A percentile compares a stretch with the other conserved stretches of the same genome.
Evolutionary conservation across 2,797 vertebrate species (phyloP).

Genomic region (Neosilurus hyrtlii): DNA sequence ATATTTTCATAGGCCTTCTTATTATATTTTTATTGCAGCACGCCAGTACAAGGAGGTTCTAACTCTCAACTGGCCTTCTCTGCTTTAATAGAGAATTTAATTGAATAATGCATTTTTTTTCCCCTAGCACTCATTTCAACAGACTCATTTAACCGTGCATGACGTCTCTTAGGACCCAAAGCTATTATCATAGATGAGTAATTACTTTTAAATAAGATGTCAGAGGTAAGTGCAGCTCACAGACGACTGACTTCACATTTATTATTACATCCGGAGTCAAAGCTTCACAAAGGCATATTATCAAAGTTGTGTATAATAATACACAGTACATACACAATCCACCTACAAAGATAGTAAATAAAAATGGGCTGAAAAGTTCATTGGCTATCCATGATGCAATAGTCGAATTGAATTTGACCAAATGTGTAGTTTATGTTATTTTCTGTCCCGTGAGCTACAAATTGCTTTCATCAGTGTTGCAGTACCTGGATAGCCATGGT

Average conservation of each 20-base stretch:
- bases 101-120: slow-evolving; percentile 7
- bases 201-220: slow-evolving; percentile 28
- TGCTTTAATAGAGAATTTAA: slow-evolving; percentile 1
- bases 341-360: background rate
- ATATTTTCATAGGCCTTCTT: background rate
- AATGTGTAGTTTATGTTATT: too few relatives aligned
- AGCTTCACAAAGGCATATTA: background rate
- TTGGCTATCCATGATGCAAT: too few relatives aligned
- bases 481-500: too few relatives aligned
- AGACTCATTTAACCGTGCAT: background rate
- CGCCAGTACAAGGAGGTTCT: background rate
- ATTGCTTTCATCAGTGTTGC: too few relatives aligned
- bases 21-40: background rate
- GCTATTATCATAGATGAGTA: slow-evolving; percentile 13
- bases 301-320: background rate
- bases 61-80: background rate
- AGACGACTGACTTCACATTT: background rate
- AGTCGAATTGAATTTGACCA: too few relatives aligned
- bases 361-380: background rate
- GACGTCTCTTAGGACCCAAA: slow-evolving; percentile 4
- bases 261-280: background rate
- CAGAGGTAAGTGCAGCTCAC: slow-evolving; percentile 17
- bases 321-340: background rate
- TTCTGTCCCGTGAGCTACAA: too few relatives aligned
- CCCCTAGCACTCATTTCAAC: background rate